Conservation (phyloP, 2,797 vertebrate species). For the Chiloscyllium punctatum region DNA sequence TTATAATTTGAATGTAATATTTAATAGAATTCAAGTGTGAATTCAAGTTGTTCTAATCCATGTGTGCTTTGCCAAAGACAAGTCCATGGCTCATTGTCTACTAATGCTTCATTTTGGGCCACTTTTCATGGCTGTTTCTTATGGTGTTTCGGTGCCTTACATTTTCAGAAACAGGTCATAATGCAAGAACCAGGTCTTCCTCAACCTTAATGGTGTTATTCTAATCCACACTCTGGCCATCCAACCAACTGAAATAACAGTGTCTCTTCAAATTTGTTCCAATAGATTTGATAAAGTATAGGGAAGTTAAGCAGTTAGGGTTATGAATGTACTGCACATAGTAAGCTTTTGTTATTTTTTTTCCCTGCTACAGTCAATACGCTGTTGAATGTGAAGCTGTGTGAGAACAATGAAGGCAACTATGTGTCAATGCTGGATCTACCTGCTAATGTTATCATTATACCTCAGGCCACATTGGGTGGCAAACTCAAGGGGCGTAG, state of each 20-base stretch:
- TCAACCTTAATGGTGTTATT: not conserved
- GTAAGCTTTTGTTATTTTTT: conserved; percentile 37
- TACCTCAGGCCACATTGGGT: conserved; percentile 89
- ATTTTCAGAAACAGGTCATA: too few species aligned
- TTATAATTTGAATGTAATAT: not conserved
- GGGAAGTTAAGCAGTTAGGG: not conserved
- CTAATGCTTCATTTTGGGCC: too few species aligned
- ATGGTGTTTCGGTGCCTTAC: too few species aligned
- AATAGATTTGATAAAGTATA: not conserved
- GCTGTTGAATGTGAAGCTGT: conserved; percentile 77
- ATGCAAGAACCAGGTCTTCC: too few species aligned
- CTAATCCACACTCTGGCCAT: not conserved
- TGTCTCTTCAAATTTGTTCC: not conserved
- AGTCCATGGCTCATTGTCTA: not conserved
- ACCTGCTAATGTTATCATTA: conserved; percentile 77
- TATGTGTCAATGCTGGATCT: conserved; percentile 73
- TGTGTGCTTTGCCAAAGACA: not conserved
- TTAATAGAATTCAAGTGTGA: not conserved
- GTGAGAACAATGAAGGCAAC: conserved; percentile 72
- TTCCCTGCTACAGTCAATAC: conserved; percentile 59
- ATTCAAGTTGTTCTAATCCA: not conserved
- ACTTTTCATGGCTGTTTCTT: too few species aligned
- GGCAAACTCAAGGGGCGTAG: conserved; percentile 75
- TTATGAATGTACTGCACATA: not conserved
- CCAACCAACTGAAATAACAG: not conserved